Conservation (phyloP, 2,113 vertebrate genomes). For the Ovibos moschatus region DNA sequence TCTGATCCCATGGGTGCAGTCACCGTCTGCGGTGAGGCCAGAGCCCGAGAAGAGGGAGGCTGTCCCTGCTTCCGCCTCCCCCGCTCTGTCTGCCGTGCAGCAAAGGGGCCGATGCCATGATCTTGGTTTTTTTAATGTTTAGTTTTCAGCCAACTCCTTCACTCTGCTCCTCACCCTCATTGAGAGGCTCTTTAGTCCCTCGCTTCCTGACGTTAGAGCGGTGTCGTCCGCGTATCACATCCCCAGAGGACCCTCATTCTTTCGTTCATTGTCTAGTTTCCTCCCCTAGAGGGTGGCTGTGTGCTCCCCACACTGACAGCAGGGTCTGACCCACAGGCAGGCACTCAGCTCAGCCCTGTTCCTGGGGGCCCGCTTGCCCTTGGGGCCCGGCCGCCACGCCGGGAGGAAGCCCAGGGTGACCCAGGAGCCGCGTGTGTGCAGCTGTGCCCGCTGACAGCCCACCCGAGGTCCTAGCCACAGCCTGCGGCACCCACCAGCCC, state of each 20-base stretch:
- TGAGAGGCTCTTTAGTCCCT: neutral
- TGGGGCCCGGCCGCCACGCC: fast-evolving
- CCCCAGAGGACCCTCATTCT: fast-evolving
- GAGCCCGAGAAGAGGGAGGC: neutral
- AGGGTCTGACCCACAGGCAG: fast-evolving
- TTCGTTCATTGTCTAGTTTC: fast-evolving
- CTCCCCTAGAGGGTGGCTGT: neutral
- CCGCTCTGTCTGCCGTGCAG: fast-evolving
- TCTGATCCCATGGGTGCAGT: neutral
- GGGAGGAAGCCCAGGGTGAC: neutral
- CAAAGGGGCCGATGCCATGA: fast-evolving
- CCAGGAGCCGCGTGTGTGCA: fast-evolving
- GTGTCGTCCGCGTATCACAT: fast-evolving
- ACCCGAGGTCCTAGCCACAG: neutral
- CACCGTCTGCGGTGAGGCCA: neutral
- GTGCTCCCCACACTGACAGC: fast-evolving
- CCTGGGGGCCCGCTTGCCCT: fast-evolving
- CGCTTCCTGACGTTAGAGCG: fast-evolving
- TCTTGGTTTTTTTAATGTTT: fast-evolving
- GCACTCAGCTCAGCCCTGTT: neutral
- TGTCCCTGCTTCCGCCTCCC: neutral
- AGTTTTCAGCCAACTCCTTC: neutral
- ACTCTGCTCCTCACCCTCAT: neutral
- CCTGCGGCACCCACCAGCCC: fast-evolving
- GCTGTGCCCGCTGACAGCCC: fast-evolving